Evolutionary conservation across 2,113 vertebrate species (phyloP).

Genomic region (Symphodus melops): DNA sequence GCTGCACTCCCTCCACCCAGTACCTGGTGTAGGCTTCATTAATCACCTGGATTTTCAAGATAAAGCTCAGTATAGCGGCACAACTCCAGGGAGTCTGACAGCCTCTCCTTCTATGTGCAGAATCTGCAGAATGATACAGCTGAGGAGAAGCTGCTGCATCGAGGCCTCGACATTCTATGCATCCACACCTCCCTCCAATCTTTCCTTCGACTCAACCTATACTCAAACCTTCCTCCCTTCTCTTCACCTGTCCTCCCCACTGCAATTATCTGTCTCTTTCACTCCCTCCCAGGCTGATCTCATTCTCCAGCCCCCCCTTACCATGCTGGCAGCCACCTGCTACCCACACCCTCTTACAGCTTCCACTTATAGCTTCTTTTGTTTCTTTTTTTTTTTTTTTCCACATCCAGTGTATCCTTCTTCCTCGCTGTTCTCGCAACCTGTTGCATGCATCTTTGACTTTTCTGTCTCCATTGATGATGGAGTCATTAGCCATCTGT

Average conservation of each 20-base stretch:
- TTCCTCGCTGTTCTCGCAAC: too few relatives aligned
- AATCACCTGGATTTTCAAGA: slow-evolving; percentile 82
- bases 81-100: slow-evolving; percentile 67
- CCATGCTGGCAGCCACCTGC: slow-evolving; percentile 21
- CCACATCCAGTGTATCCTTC: background rate
- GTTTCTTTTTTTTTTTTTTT: background rate
- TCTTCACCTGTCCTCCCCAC: slow-evolving; percentile 15
- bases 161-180: too few relatives aligned
- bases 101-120: slow-evolving; percentile 60
- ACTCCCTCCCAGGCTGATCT: slow-evolving; percentile 4
- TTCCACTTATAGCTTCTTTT: too few relatives aligned
- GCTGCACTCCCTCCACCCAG: slow-evolving; percentile 78
- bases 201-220: slow-evolving; percentile 9
- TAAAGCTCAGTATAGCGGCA: slow-evolving; percentile 65
- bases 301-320: slow-evolving; percentile 1
- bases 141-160: slow-evolving; percentile 37
- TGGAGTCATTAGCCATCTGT: too few relatives aligned
- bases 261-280: slow-evolving; percentile 48
- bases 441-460: slow-evolving; percentile 2
- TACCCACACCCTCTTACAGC: slow-evolving; percentile 19
- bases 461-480: too few relatives aligned
- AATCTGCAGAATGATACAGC: slow-evolving; percentile 61
- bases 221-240: slow-evolving; percentile 30
- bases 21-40: slow-evolving; percentile 73
- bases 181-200: slow-evolving; percentile 39